Evolutionary conservation across 1,140 invertebrate genomes (phyloP).

Genomic region (Pogonus chalceus): DNA sequence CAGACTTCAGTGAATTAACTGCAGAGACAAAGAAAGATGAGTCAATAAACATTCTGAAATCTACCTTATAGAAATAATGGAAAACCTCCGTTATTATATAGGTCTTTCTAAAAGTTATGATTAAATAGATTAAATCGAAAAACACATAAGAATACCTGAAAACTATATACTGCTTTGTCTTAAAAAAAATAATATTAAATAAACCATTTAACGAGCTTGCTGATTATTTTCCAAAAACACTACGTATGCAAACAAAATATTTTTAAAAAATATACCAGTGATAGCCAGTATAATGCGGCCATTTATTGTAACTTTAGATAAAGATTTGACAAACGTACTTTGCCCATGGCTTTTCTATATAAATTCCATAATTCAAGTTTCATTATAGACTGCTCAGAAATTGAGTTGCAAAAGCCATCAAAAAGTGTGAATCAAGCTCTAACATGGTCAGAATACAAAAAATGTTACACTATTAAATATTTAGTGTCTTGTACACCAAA

Average conservation of each 20-base stretch:
- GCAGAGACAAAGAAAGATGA: too few species aligned
- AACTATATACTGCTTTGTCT: background rate
- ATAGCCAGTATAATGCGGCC: background rate
- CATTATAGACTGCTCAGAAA: conserved; percentile 36
- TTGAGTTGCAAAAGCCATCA: conserved; percentile 34
- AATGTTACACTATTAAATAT: conserved; percentile 40
- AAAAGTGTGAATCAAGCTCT: conserved; percentile 32
- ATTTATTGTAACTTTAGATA: background rate
- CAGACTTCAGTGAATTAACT: too few species aligned
- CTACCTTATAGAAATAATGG: background rate
- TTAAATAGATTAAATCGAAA: background rate
- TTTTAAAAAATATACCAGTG: background rate
- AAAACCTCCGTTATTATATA: background rate
- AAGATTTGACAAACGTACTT: background rate
- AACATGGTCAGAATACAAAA: conserved; percentile 40
- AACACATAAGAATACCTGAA: background rate
- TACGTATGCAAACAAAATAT: background rate
- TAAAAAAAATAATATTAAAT: background rate
- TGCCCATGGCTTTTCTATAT: conserved; percentile 28
- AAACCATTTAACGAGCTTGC: background rate
- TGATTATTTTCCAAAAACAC: background rate
- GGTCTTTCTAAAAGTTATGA: background rate
- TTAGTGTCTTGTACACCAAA: conserved; percentile 35
- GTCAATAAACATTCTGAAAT: too few species aligned
- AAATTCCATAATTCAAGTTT: conserved; percentile 23